Evolutionary conservation across 2,113 vertebrate species (phyloP), one percentile per base, ranked within the genome.

Genomic region (Capricornis sumatraensis): DNA sequence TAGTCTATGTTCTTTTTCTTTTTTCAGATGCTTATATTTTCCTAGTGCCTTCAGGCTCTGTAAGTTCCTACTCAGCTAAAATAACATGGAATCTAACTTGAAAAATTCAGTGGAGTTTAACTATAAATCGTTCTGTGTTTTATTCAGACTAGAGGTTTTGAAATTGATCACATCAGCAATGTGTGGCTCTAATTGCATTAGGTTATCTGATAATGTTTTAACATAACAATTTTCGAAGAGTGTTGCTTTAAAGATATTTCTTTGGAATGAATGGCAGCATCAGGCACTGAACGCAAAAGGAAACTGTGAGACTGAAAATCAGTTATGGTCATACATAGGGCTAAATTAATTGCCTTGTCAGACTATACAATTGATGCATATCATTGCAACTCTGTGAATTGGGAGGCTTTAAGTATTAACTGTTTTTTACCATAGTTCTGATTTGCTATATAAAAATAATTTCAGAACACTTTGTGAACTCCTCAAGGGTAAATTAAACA

Each of bases 51-150:
- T 96, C 91, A 97, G 98, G 95, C 95, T 97, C 94, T 96, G 67
- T 85, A 90, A 97, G 83, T 95, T 98, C 94, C 94, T 94, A 94
- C 89, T 98, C 97, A 98, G 96, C 97, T 98, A 95, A 98, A 98
- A 98, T 97, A 98, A 98, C 95, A 98, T 88, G 90, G 95, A 98
- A 98, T 98, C 97, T 98, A 99, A 99, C 99, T 98, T 98, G 96
- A 93, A 98, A 97, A 98, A 96, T 98, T 97, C 96, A 97, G 96
- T 97, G 97, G 93, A 97, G 93, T 96, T 98, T 98, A 98, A 97
- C 97, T 98, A 98, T 98, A 98, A 99, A 98, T 98, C 98, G 98
- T 98, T 97, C 97, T 97, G 91, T 98, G 97, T 98, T 98, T 97
- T 97, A 95, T 81, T 98, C 92, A 92, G 96, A 98, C 95, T 97